A percentile compares a stretch with the other conserved stretches of the same genome.
These are phyloP conservation scores for Drosophila quadrilineata DNA, from an alignment of 1,140 invertebrate species.

Conservation along the genomic window DNA sequence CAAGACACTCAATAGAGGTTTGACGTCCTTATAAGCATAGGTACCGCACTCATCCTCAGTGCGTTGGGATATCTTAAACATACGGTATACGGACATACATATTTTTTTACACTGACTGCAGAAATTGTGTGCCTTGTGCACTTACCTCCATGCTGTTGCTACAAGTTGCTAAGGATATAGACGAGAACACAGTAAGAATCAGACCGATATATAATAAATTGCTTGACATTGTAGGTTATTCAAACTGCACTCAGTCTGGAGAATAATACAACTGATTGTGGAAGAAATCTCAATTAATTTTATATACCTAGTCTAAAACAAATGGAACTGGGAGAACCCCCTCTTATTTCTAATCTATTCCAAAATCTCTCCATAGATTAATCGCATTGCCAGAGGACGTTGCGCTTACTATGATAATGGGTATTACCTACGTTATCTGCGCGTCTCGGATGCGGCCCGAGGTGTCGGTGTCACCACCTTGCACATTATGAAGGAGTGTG, in stretches of 20 bases:
- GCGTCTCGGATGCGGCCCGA: conserved; percentile 83
- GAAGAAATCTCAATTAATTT: no score
- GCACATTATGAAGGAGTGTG: conserved; percentile 91
- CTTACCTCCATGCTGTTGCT: background rate
- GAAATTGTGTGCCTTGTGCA: background rate
- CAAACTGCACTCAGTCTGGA: background rate
- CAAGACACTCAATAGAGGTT: background rate
- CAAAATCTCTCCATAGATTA: conserved; percentile 56
- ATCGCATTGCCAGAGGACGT: conserved; percentile 85
- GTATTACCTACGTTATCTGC: conserved; percentile 86
- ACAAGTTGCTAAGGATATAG: no score
- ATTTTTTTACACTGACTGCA: background rate
- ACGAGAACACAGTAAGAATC: background rate
- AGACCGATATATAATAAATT: background rate
- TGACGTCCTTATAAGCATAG: background rate
- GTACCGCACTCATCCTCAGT: background rate
- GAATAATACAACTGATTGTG: no score
- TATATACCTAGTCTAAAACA: background rate
- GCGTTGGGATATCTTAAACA: no score
- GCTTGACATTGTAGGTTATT: no score
- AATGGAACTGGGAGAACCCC: background rate
- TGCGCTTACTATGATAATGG: conserved; percentile 91
- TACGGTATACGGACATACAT: no score
- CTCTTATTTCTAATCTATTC: background rate
- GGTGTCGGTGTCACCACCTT: conserved; percentile 83